A percentile compares a stretch with the other conserved stretches of the same genome.
phyloP scores from a whole-genome alignment of 2,888 invertebrate species.

The Ceramica pisi region DNA sequence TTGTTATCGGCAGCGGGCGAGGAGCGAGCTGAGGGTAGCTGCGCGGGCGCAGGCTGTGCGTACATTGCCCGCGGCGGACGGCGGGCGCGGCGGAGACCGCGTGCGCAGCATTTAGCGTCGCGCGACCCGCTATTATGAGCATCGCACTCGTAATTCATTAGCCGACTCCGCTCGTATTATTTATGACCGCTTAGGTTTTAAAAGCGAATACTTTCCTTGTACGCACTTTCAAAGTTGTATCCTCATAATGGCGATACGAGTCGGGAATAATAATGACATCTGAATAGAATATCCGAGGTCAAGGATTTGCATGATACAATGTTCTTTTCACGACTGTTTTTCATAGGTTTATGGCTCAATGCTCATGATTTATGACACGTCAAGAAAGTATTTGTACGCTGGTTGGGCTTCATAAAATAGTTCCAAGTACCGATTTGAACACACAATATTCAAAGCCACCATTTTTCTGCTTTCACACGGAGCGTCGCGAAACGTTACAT shows the following conservation, averaged over 20 bases:
- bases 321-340: slow-evolving; percentile 74
- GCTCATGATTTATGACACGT: slow-evolving; percentile 74
- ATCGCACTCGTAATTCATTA: slow-evolving; percentile 87
- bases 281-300: slow-evolving; percentile 84
- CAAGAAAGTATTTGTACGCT: slow-evolving; percentile 60
- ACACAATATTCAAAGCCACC: slow-evolving; percentile 57
- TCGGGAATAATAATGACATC: slow-evolving; percentile 80
- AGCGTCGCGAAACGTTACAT: slow-evolving; percentile 18
- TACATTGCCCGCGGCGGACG: slow-evolving; percentile 71
- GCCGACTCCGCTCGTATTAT: slow-evolving; percentile 84
- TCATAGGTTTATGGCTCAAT: slow-evolving; percentile 69
- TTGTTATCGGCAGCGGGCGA: slow-evolving; percentile 63
- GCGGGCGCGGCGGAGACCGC: slow-evolving; percentile 55
- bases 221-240: slow-evolving; percentile 77
- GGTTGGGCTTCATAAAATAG: slow-evolving; percentile 68
- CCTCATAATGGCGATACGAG: slow-evolving; percentile 76
- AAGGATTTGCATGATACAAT: slow-evolving; percentile 79
- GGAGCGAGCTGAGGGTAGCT: slow-evolving; percentile 55
- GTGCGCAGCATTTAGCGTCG: slow-evolving; percentile 72
- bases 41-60: slow-evolving; percentile 58
- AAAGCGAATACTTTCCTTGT: slow-evolving; percentile 81
- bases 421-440: slow-evolving; percentile 62
- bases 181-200: slow-evolving; percentile 85
- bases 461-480: slow-evolving; percentile 47
- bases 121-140: slow-evolving; percentile 80